Evolutionary conservation across 2,113 vertebrate species (phyloP), one percentile per base, ranked within the genome.

Genomic region (Condylura cristata): DNA sequence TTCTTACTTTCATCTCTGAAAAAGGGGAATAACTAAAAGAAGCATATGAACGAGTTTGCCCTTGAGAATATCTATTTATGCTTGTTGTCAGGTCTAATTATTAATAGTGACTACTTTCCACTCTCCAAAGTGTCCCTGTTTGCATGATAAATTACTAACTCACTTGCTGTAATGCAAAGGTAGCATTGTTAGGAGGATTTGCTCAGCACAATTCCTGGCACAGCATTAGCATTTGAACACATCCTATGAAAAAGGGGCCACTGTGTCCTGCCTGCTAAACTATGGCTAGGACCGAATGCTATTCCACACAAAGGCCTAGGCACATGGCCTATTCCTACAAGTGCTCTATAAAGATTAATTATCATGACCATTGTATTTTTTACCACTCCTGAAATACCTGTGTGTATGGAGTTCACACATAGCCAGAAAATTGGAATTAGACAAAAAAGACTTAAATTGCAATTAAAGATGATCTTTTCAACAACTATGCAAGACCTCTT

Each of bases 11-110:
- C 8, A 85, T 44, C 39, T 93, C 71, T 85, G 17, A 72, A 96
- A 44, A 90, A 86, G 4, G 41, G 53, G 56, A 89, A 39, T 32
- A 72, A 71, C 37, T 65, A 79, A 89, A 63, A n/a, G 34, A 24
- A 34, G 26, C 26, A 44, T 63, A 84, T 66, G 28, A 56, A 48
- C 32, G 65, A 61, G 6, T 39, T 37, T 60, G 34, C 58, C 53
- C 83, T 86, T 89, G 58, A 91, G 75, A 86, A 48, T 83, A 44
- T 79, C 61, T 93, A n/a, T 80, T 86, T 70, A 51, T 74, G 74
- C 58, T 93, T 82, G 30, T 60, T 92, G 66, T 87, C 44, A 61
- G 20, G 26, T 90, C 39, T 84, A 90, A 94, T 93, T 91, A 86
- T 86, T 93, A 95, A 89, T 20, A 76, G 9, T 68, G 34, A 79